These are phyloP conservation scores for Salmo trutta DNA, from an alignment of 2,797 vertebrate genomes.

Conservation along the genomic window DNA sequence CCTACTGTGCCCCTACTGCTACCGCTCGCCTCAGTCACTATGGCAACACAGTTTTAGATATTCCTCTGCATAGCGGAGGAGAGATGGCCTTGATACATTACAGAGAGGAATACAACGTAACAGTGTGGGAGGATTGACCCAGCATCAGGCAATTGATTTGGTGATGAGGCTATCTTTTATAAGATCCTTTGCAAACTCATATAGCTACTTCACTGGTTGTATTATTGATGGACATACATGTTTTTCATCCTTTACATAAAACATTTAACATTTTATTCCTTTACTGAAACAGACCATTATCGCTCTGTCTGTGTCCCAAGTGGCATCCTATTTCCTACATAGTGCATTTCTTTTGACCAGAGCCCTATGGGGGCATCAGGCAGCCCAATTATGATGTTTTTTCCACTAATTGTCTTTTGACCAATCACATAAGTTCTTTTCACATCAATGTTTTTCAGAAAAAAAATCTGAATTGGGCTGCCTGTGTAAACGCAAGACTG, in stretches of 20 bases:
- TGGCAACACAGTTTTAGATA: constrained; percentile 24
- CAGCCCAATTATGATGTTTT: no score
- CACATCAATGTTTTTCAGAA: no score
- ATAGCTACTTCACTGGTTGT: neutral
- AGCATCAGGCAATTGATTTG: neutral
- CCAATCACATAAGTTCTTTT: no score
- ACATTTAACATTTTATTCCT: no score
- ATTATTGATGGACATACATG: neutral
- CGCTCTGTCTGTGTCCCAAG: no score
- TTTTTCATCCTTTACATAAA: no score
- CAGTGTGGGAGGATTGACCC: neutral
- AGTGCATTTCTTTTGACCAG: no score
- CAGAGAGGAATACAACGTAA: neutral
- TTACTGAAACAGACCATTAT: no score
- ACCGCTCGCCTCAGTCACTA: constrained; percentile 10
- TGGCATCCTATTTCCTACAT: no score
- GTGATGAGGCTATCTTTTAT: neutral
- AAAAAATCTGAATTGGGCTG: no score
- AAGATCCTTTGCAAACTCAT: constrained; percentile 1
- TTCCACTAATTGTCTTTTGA: no score
- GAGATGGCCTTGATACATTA: neutral
- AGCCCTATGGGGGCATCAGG: no score
- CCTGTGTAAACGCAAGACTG: neutral
- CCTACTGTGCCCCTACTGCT: neutral
- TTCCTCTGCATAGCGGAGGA: constrained; percentile 3